Evolutionary conservation across 2,797 vertebrate genomes (phyloP), one percentile per base, ranked within the genome.

Genomic region (Manis javanica): DNA sequence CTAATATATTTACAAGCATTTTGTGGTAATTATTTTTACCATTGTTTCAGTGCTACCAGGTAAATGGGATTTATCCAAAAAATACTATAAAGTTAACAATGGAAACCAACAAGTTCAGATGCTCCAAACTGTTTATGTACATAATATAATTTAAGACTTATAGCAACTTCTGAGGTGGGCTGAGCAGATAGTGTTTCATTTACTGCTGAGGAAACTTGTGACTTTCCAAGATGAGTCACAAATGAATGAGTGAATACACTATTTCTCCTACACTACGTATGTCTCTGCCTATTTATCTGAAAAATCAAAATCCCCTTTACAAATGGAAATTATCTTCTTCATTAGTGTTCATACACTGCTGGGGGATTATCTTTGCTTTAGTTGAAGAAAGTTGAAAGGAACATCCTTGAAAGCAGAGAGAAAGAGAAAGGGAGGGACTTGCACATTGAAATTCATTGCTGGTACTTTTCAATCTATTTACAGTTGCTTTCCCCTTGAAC

Each of bases 381-480:
- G 29, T 72, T 88, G n/a, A 34, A 86, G 39, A 91, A 92, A 89
- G 37, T 83, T 82, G 19, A 16, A 59, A 81, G 34, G 46, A 71
- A 49, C 21, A 83, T 37, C 16, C 39, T 86, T 72, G n/a, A 90
- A 90, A 34, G 26, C 68, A 59, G 42, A 94, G 42, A 84, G 26
- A 71, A 15, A 64, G 5, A 55, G 37, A 66, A 0, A 24, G 11
- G 53, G 61, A 92, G 49, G 24, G 18, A 78, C 12, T 39, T 37
- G 59, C 29, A 69, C 18, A 61, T 57, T 74, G 59, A 85, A 42
- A 91, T 57, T 91, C 46, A 85, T 95, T 91, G 55, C 23, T 75
- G 55, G 26, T 11, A 75, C 8, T 75, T 97, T 91, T 88, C 51
- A 61, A 59, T 92, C 31, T 93, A 51, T 49, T 91, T 81, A 39